phyloP scores from a whole-genome alignment of 2,797 vertebrate genomes.

The Urocyon cinereoargenteus region DNA sequence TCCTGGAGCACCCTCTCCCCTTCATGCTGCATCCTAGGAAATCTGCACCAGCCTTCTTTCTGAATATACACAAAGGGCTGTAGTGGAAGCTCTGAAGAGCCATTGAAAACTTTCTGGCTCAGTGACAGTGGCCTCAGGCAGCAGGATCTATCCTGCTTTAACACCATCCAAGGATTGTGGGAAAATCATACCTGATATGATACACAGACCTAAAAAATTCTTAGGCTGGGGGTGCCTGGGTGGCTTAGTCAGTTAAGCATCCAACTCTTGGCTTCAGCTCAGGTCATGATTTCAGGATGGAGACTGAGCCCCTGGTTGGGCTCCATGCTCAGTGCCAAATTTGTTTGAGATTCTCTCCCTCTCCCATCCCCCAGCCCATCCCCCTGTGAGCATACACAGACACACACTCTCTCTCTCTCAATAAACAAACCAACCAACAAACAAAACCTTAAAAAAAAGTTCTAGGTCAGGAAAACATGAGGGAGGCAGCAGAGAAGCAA shows the following conservation, averaged over 20 bases:
- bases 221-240: background rate
- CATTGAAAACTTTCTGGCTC: background rate
- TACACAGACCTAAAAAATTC: background rate
- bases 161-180: background rate
- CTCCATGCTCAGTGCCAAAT: background rate
- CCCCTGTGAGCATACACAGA: background rate
- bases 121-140: background rate
- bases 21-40: background rate
- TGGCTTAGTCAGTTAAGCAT: background rate
- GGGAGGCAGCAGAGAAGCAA: background rate
- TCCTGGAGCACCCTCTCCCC: background rate
- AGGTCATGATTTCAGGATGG: background rate
- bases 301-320: background rate
- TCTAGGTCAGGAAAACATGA: background rate
- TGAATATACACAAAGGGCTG: background rate
- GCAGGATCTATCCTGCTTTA: background rate
- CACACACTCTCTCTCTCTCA: background rate
- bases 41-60: background rate
- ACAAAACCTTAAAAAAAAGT: background rate
- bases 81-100: background rate
- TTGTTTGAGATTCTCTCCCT: background rate
- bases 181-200: background rate
- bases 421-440: background rate
- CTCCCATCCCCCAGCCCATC: background rate
- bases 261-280: background rate